phyloP scores from a whole-genome alignment of 1,140 invertebrate genomes.

The Rhynchophorus ferrugineus region DNA sequence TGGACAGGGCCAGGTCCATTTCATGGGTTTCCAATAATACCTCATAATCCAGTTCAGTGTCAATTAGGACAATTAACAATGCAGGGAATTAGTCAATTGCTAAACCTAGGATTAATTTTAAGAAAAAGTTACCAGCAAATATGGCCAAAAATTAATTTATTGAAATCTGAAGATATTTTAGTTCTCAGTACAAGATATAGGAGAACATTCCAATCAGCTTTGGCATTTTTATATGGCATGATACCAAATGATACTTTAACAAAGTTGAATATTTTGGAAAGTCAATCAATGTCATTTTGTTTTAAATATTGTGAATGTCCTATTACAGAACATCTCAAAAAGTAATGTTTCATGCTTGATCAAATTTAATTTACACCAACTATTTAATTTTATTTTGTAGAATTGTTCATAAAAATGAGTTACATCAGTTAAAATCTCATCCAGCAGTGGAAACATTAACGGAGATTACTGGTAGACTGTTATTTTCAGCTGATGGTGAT shows the following conservation, averaged over 20 bases:
- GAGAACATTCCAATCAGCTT: conserved; percentile 81
- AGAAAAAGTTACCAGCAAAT: conserved; percentile 56
- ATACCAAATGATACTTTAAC: conserved; percentile 48
- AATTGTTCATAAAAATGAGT: conserved; percentile 31
- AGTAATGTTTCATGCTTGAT: conserved; percentile 34
- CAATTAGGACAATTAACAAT: conserved; percentile 65
- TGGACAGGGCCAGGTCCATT: conserved; percentile 75
- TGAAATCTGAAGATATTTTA: conserved; percentile 54
- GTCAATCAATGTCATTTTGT: conserved; percentile 77
- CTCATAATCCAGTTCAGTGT: conserved; percentile 50
- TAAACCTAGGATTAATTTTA: conserved; percentile 67
- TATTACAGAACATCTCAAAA: conserved; percentile 57
- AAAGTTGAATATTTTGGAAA: conserved; percentile 55
- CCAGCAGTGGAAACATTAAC: conserved; percentile 51
- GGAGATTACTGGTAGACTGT: conserved; percentile 30
- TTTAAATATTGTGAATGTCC: conserved; percentile 74
- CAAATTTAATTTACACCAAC: conserved; percentile 2
- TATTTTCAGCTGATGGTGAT: conserved; percentile 34
- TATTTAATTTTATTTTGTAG: conserved; percentile 24
- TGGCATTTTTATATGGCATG: conserved; percentile 72
- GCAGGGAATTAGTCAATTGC: conserved; percentile 54
- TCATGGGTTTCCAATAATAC: conserved; percentile 71
- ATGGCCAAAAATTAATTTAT: conserved; percentile 33
- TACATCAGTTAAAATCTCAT: conserved; percentile 50
- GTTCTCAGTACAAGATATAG: conserved; percentile 76